A percentile compares a stretch with the other conserved stretches of the same genome.
These are phyloP conservation scores for Meleagris gallopavo DNA, from an alignment of 2,113 vertebrate species.

Conservation along the genomic window DNA sequence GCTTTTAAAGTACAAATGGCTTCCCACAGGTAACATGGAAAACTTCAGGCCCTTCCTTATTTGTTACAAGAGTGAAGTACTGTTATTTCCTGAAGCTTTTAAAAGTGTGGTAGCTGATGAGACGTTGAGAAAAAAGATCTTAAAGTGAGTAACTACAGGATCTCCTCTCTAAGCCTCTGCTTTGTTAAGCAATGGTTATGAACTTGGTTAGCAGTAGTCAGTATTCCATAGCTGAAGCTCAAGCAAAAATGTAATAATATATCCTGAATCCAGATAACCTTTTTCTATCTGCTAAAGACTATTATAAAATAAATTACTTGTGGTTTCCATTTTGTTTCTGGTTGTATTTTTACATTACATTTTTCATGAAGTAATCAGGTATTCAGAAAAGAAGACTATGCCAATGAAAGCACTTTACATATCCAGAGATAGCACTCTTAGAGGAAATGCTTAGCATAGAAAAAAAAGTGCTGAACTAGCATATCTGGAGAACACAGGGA, in stretches of 20 bases:
- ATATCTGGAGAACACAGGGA: not conserved
- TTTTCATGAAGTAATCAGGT: not conserved
- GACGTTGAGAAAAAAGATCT: not conserved
- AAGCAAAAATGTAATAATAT: not conserved
- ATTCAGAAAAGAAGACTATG: constrained; percentile 1
- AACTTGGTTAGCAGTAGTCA: not conserved
- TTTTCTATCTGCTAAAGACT: not conserved
- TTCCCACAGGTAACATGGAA: not conserved
- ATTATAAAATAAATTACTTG: not conserved
- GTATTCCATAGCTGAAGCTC: not conserved
- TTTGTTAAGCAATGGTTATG: not conserved
- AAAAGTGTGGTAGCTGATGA: not conserved
- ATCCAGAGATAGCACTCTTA: not conserved
- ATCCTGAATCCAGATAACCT: not conserved
- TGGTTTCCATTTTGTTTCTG: not conserved
- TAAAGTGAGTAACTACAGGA: not conserved
- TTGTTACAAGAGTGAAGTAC: not conserved
- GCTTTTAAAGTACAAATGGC: not conserved
- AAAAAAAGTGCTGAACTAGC: constrained; percentile 40
- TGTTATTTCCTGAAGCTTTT: not conserved
- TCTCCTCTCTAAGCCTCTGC: not conserved
- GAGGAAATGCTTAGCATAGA: not conserved
- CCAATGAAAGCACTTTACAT: not conserved
- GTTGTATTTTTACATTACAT: too few species aligned
- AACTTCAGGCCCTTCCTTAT: not conserved